Base-by-base conservation (phyloP, 2,888 invertebrate species). In the Parochlus steinenii region DNA sequence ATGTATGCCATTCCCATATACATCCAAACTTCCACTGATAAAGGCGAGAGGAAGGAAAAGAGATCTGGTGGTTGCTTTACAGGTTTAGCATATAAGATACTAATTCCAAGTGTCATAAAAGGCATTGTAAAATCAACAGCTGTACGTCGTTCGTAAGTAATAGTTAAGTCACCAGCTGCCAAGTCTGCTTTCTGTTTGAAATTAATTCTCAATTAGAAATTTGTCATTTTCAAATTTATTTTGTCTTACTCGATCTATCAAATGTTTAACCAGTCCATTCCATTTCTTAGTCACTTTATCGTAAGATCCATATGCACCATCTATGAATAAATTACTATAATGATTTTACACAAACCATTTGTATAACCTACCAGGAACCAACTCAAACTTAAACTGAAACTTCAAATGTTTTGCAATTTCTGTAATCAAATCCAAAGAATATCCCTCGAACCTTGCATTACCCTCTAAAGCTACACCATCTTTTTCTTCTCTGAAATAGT, bases 101-200 rank as follows among this genome's bases (percentile, higher is more conserved):
- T 83, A 45, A 90, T 87, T 40, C 86, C 89, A 41, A 97, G 63
- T 45, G 87, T 92, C 87, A 98, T 93, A 59, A 95, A 98, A 1
- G 97, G 97, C 62, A 89, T 89, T 1, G 90, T 87, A 55, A 93
- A 93, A 56, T 92, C 92, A 12, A 89, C 87, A 22, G 74, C 77
- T 43, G 74, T 72, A 45, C 92, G 74, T 36, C 97, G 67, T 37
- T 82, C 76, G 53, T 83, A 87, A 7, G 89, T 98, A 41, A 97
- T 93, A 2, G 97, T 95, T 45, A 98, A 63, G 52, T 97, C 93
- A 47, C 92, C 93, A 39, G 97, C 78, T 1, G 90, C 93, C 45
- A 98, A 68, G 55, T 93, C 90, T n/a, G n/a, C n/a, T n/a, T n/a
- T n/a, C n/a, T n/a, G n/a, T n/a, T n/a, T n/a, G n/a, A n/a, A n/a